Conservation (phyloP, 2,888 invertebrate species). For the Ophraella communa region DNA sequence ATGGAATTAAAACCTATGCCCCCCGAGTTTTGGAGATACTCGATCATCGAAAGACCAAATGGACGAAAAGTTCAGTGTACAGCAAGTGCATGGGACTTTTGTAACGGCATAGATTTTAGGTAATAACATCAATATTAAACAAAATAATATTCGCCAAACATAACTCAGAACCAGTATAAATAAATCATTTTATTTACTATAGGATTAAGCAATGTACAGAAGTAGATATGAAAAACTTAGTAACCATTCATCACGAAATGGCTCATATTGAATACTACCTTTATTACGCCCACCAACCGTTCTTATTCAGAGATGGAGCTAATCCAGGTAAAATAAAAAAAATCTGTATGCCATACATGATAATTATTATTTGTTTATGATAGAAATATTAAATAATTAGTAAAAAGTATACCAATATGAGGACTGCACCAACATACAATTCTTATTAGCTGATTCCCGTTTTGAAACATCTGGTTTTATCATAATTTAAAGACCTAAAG, state of each 20-base stretch:
- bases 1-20: conserved; percentile 81
- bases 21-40: conserved; percentile 84
- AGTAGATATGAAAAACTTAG: conserved; percentile 76
- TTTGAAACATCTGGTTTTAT: no score
- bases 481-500: no score
- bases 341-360: background rate
- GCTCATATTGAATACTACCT: conserved; percentile 83
- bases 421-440: no score
- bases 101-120: conserved; percentile 83
- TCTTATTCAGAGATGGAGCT: conserved; percentile 79
- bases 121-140: no score
- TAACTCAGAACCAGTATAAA: no score
- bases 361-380: no score
- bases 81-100: conserved; percentile 87
- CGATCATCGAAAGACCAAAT: conserved; percentile 77
- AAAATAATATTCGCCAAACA: conserved; percentile 4
- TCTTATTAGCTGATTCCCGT: no score
- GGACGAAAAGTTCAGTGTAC: conserved; percentile 76
- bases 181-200: conserved; percentile 38
- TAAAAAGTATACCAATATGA: no score
- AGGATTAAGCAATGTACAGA: conserved; percentile 86
- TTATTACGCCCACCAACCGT: conserved; percentile 77
- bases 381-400: no score
- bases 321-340: conserved; percentile 72
- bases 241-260: conserved; percentile 84